Base-by-base conservation (phyloP, 37 sponge, comb jelly and placozoan species). In the Agelas oroides region DNA sequence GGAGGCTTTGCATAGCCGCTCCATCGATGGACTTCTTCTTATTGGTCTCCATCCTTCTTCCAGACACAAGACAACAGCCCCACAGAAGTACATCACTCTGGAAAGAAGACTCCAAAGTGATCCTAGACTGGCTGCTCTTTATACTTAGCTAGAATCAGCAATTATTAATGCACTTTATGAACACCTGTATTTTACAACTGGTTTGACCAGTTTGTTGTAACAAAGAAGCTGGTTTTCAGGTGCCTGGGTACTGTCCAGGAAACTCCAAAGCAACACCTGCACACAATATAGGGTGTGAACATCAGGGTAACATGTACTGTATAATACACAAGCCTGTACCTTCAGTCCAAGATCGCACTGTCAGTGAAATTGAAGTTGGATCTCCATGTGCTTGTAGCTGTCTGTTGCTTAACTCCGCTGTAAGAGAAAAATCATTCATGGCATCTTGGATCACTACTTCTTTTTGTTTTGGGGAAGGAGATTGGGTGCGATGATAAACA, bases 11-110 rank as follows among this genome's bases (percentile, higher is more conserved):
- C 46, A 46, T 46, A 12, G 46, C 46, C 8, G 46, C 46, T 46
- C 46, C 8, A 46, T 46, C 8, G 46, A 46, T 46, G 46, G 46
- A 46, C 3, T 8, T 46, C 46, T 46, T 8, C 46, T 14, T 5
- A 27, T 5, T 11, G 5, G 14, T 61, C 12, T 11, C 3, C 46
- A 3, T 27, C 31, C 53, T 12, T 21, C 13, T n/a, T 73, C 27
- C 86, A 94, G 92, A 69, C 98, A 98, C 88, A 98, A 98, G 83
- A 65, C 75, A 5, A 52, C 61, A 70, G 96, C 98, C 14, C 98
- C 96, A 34, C 71, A 89, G 65, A 93, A 93, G 82, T 98, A 95
- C 74, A 57, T 77, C 36, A 87, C 83, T 20, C 65, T 98, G 59
- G 94, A 98, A 36, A 67, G 62, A 0, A 81, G 87, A 31, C 71